These are phyloP conservation scores for Palythoa grandiflora DNA, from an alignment of 92 coral and sea anemone genomes.

Conservation along the genomic window DNA sequence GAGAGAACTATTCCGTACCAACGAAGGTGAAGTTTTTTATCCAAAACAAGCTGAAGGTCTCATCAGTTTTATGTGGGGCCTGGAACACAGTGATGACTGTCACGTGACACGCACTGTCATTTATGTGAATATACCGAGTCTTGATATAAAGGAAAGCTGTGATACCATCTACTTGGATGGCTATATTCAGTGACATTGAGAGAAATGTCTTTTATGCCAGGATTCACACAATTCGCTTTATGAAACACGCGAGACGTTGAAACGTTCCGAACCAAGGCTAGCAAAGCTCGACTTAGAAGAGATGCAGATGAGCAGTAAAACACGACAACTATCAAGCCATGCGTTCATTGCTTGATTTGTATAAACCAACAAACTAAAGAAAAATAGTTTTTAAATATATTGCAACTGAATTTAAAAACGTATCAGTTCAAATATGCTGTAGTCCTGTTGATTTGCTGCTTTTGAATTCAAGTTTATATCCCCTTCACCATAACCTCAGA, in stretches of 20 bases:
- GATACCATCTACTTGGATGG: conserved; percentile 53
- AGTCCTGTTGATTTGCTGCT: too few relatives aligned
- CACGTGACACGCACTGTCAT: not conserved
- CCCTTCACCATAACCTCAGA: not conserved
- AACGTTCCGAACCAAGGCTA: too few relatives aligned
- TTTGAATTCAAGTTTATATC: not conserved
- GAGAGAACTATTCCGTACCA: conserved; percentile 61
- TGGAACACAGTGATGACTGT: conserved; percentile 42
- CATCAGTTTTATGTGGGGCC: conserved; percentile 30
- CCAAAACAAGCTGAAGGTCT: conserved; percentile 29
- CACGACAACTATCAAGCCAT: too few relatives aligned
- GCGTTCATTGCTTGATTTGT: too few relatives aligned
- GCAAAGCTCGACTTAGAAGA: not conserved
- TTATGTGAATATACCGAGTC: conserved; percentile 25
- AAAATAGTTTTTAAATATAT: too few relatives aligned
- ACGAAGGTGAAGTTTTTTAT: conserved; percentile 54
- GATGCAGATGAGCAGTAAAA: too few relatives aligned
- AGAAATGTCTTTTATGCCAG: not conserved
- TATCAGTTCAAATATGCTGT: too few relatives aligned
- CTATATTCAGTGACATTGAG: not conserved
- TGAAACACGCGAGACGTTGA: not conserved
- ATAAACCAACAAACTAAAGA: too few relatives aligned
- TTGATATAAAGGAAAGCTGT: not conserved
- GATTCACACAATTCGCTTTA: too few relatives aligned
- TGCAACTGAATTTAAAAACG: too few relatives aligned